Base-by-base conservation (phyloP, 2,113 vertebrate species). In the Oncorhynchus keta region DNA sequence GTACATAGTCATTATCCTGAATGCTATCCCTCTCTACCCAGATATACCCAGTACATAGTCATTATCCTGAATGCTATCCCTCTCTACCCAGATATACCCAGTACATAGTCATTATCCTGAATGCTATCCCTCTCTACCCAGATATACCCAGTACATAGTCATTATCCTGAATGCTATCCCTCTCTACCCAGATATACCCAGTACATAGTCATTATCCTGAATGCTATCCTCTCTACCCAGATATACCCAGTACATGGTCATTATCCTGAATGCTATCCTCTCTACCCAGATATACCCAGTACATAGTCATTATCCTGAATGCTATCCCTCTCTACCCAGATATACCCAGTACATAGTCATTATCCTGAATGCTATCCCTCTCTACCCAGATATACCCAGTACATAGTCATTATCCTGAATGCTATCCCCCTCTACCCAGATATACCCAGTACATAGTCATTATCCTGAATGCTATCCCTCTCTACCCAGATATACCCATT, bases 351-450 rank as follows among this genome's bases (percentile, higher is more conserved):
- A 8, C 72, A 9, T 35, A 35, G 32, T 6, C 32, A 35, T 35
- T 35, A 39, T 39, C 35, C 35, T 39, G 35, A 8, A 39, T 39
- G 35, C 7, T 39, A 39, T 39, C 39, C 39, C 8, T 45, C 39
- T 45, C 32, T 85, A 51, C 24, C 1, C 84, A 95, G 93, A 94
- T 75, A 88, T 94, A 76, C 87, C 88, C 64, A 83, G 68, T 9
- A 8, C 72, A 9, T 35, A 35, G 32, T 35, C 5, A 35, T 35
- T 35, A 8, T 39, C 35, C 35, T 8, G 35, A 8, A 39, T 39
- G 35, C 35, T 39, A 39, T 39, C 39, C 39, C 9, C 3, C 9
- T 48, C 32, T 85, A 55, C 24, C 1, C 84, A 95, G 93, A 94
- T 74, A 88, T 94, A 76, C 87, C 88, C 64, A 83, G 68, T 9